Percentiles rank a stretch among this genome's conserved stretches.
Evolutionary conservation across 2,797 vertebrate genomes (phyloP).

Genomic region (Falco novaeseelandiae): DNA sequence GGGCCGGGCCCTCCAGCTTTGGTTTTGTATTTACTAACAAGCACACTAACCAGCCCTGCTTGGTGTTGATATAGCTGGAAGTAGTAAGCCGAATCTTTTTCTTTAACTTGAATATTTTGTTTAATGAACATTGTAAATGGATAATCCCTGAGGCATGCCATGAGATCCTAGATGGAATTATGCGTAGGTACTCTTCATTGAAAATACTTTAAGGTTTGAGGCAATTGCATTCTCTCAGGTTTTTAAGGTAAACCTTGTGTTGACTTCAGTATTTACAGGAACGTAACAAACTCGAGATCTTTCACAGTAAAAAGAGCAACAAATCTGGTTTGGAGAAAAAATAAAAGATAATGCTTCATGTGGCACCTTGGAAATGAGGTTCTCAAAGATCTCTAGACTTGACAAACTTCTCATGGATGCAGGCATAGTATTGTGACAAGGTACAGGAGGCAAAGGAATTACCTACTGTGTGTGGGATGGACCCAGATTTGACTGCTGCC

Average conservation of each 20-base stretch:
- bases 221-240: neutral
- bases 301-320: neutral
- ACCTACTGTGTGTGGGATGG: fast-evolving
- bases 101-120: neutral
- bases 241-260: neutral
- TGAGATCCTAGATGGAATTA: neutral
- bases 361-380: neutral
- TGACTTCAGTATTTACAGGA: neutral
- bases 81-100: too few relatives aligned
- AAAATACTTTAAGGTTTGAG: neutral
- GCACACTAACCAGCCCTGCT: neutral
- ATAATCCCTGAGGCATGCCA: too few relatives aligned
- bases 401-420: neutral
- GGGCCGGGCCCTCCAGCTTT: too few relatives aligned
- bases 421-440: neutral
- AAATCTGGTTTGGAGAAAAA: neutral
- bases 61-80: neutral
- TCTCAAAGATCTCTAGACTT: neutral
- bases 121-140: neutral
- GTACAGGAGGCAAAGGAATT: neutral
- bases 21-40: too few relatives aligned
- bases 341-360: neutral
- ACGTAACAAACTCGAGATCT: neutral
- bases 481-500: neutral
- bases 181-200: neutral